A percentile compares a stretch with the other conserved stretches of the same genome.
phyloP scores from a whole-genome alignment of 2,888 invertebrate genomes.

The Eudasyphora cyanicolor region DNA sequence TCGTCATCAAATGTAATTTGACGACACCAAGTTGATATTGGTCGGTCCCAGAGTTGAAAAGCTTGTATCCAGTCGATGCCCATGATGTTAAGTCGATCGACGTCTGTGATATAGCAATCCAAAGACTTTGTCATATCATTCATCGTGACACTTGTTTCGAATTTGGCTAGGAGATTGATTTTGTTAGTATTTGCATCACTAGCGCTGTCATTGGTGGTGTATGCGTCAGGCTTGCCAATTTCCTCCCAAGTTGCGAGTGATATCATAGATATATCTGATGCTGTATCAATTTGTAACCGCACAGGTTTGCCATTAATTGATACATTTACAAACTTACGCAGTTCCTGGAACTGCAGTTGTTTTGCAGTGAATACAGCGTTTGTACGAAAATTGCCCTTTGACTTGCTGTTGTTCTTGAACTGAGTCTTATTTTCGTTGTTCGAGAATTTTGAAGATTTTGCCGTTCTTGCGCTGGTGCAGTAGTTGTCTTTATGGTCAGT shows the following conservation, averaged over 20 bases:
- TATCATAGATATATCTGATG: background rate
- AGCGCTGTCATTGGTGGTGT: constrained; percentile 3
- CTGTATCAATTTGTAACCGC: background rate
- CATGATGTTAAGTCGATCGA: constrained; percentile 27
- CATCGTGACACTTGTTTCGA: background rate
- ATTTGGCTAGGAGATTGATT: constrained; percentile 15
- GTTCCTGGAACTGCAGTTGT: constrained; percentile 18
- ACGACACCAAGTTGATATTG: constrained; percentile 34
- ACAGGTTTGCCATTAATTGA: background rate
- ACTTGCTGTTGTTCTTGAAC: background rate
- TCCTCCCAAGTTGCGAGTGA: constrained; percentile 4
- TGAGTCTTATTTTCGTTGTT: background rate
- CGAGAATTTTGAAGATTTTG: background rate
- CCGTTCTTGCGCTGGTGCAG: background rate
- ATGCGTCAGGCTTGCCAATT: background rate
- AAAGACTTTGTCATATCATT: background rate
- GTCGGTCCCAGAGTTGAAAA: constrained; percentile 31
- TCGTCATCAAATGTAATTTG: constrained; percentile 24
- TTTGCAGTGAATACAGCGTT: constrained; percentile 21
- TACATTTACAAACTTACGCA: constrained; percentile 22
- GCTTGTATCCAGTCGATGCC: constrained; percentile 37
- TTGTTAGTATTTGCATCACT: constrained; percentile 7
- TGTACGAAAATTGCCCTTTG: constrained; percentile 6
- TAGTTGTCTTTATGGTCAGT: constrained; percentile 19
- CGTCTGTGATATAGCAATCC: constrained; percentile 23